Conservation (phyloP, 2,888 invertebrate species). For the Chrysolina haemoptera region DNA sequence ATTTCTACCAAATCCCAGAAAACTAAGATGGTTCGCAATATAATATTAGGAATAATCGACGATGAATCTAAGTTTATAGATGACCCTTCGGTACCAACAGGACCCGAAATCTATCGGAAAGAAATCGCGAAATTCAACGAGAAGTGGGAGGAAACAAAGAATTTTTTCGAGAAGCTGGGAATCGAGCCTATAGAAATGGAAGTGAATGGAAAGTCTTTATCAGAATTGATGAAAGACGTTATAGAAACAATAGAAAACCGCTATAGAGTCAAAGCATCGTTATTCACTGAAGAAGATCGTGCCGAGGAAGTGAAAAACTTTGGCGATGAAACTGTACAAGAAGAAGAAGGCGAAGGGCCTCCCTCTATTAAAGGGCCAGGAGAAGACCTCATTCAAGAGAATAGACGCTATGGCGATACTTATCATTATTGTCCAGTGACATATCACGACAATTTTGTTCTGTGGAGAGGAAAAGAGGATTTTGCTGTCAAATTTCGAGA, state of each 20-base stretch:
- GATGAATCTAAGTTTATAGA: constrained; percentile 25
- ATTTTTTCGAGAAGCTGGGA: constrained; percentile 55
- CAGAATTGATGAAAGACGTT: constrained; percentile 60
- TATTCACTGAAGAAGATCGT: constrained; percentile 70
- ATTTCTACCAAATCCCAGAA: constrained; percentile 42
- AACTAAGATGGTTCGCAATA: constrained; percentile 40
- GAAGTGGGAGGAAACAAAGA: constrained; percentile 54
- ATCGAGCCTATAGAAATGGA: constrained; percentile 56
- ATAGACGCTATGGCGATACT: constrained; percentile 73
- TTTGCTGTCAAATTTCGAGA: constrained; percentile 72
- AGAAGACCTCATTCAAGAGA: constrained; percentile 37
- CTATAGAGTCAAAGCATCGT: constrained; percentile 68
- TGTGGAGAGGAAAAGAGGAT: constrained; percentile 77
- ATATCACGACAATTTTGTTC: constrained; percentile 71
- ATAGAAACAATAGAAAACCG: constrained; percentile 60
- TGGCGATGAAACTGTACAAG: constrained; percentile 68
- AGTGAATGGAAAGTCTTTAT: constrained; percentile 58
- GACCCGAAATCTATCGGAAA: constrained; percentile 46
- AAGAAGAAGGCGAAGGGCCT: constrained; percentile 64
- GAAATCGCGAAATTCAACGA: constrained; percentile 53
- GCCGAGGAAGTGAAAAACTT: constrained; percentile 71
- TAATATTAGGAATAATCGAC: constrained; percentile 53
- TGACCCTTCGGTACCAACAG: constrained; percentile 3
- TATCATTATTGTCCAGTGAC: constrained; percentile 76
- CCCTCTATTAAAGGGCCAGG: constrained; percentile 59